Evolutionary conservation across 1,140 invertebrate species (phyloP), one percentile per base, ranked within the genome.

Genomic region (Zaprionus nigranus): DNA sequence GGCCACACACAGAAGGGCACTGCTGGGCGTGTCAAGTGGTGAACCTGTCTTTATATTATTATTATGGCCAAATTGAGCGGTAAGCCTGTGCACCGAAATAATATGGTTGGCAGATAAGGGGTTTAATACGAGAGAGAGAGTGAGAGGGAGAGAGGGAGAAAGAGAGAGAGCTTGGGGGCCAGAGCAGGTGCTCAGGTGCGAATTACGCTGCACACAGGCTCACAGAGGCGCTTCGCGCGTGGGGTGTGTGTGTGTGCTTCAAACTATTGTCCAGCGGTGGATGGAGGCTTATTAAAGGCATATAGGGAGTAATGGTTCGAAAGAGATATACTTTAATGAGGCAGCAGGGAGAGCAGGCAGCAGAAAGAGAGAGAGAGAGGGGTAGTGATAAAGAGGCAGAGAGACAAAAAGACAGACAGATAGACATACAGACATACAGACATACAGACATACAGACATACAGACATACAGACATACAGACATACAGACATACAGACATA

Each of bases 31-130:
- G 76, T 71, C 82, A 82, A 82, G 76, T 83, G 80, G 68, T 46
- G 40, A 46, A 66, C 69, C 60, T 58, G 62, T 54, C 66, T 68
- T 73, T 67, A 76, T 78, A 78, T 87, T 86, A 85, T 86, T 86
- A 86, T 86, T 75, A 82, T 86, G 71, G 61, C 73, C 76, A 77
- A 86, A 88, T 86, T 70, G 76, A 86, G 72, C 54, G 72, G 67
- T 70, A 40, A 75, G 75, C 83, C 75, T 72, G 58, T 78, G 66
- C 65, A 53, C 57, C 24, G 30, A 68, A 85, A 74, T 73, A 85
- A 63, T 80, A 80, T 82, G 62, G 67, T 28, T 38, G 43, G 17
- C 43, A 70, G 53, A 59, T 51, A 60, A 54, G 61, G 61, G 22
- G 15, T 62, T 56, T 64, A 40, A 56, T 71, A 54, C 12, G 49